These are phyloP conservation scores for Watsonalla cultraria DNA, from an alignment of 2,888 invertebrate genomes.

Conservation along the genomic window DNA sequence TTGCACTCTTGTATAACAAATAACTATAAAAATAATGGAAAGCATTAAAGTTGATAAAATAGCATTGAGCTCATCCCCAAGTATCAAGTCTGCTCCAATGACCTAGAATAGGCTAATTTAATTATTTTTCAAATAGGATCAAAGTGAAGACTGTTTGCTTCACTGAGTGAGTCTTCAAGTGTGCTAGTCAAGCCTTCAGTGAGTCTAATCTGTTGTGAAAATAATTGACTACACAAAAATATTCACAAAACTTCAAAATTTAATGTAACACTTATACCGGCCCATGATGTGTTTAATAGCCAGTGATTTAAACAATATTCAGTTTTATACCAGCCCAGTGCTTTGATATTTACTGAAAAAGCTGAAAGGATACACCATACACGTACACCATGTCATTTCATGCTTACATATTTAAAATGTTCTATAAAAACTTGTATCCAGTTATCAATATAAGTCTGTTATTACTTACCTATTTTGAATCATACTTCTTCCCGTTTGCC, in stretches of 20 bases:
- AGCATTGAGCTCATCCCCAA: background rate
- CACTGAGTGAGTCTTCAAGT: slow-evolving; percentile 1
- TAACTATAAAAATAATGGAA: no score
- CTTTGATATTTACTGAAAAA: no score
- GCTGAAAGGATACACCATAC: no score
- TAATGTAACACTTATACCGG: background rate
- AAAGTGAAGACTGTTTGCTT: background rate
- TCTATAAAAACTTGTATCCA: slow-evolving; percentile 7
- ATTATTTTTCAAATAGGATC: slow-evolving; percentile 2
- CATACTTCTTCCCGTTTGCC: slow-evolving; percentile 42
- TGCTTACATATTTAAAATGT: background rate
- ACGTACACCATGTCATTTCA: background rate
- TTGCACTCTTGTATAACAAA: no score
- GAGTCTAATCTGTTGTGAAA: background rate
- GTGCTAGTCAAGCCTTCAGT: background rate
- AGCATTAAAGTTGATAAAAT: no score
- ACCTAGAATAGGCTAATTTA: slow-evolving; percentile 1
- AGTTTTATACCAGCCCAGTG: no score
- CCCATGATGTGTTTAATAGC: background rate
- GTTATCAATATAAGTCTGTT: slow-evolving; percentile 35
- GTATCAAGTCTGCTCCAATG: slow-evolving; percentile 1
- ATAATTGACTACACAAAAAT: background rate
- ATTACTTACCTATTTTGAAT: slow-evolving; percentile 41
- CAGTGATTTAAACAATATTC: no score
- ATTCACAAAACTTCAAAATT: background rate